Conservation (phyloP, 2,113 vertebrate genomes). For the Petrocephalus microphthalmus region DNA sequence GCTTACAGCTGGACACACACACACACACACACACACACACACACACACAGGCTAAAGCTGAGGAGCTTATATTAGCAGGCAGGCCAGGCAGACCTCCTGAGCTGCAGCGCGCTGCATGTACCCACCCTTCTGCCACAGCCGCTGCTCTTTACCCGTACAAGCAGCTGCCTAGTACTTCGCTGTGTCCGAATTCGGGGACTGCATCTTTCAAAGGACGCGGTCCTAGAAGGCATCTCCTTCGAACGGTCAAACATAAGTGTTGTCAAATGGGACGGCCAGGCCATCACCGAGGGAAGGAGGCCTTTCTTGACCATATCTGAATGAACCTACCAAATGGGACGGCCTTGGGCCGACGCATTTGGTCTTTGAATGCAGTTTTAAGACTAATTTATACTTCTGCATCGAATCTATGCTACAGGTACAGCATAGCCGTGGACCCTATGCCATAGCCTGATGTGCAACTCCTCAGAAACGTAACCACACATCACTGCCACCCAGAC, state of each 20-base stretch:
- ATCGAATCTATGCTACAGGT: neutral
- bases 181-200: too few species aligned
- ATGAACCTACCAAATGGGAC: neutral
- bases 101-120: neutral
- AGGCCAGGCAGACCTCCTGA: neutral
- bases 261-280: neutral
- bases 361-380: neutral
- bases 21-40: neutral
- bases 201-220: neutral
- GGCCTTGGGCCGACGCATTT: neutral
- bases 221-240: neutral
- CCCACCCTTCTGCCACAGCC: neutral
- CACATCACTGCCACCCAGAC: neutral
- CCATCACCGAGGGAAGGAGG: neutral
- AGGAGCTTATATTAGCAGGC: too few species aligned
- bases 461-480: neutral
- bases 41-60: too few species aligned
- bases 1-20: neutral
- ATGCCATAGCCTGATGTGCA: neutral
- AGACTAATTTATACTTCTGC: neutral
- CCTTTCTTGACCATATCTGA: neutral
- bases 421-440: neutral
- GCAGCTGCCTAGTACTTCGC: neutral
- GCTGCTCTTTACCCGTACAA: neutral
- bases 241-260: neutral